Evolutionary conservation across 2,113 vertebrate genomes (phyloP).

Genomic region (Solea solea): DNA sequence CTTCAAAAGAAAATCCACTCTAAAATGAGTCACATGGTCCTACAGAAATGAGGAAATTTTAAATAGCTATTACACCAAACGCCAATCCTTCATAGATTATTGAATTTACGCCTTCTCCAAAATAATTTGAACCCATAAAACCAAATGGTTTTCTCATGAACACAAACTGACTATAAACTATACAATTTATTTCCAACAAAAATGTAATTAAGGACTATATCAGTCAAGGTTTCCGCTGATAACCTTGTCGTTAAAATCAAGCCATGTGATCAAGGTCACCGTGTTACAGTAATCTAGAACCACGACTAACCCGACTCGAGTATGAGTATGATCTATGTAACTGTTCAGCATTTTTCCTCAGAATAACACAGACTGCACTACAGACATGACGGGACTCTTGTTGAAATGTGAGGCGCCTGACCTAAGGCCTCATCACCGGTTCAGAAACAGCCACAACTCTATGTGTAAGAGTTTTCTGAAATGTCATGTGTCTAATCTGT

Average conservation of each 20-base stretch:
- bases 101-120: too few species aligned
- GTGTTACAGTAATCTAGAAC: not conserved
- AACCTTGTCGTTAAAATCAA: not conserved
- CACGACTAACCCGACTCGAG: slow-evolving; percentile 9
- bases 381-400: slow-evolving; percentile 58
- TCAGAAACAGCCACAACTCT: slow-evolving; percentile 44
- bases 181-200: too few species aligned
- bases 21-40: slow-evolving; percentile 22
- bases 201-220: too few species aligned
- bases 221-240: too few species aligned
- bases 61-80: not conserved
- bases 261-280: not conserved
- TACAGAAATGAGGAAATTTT: slow-evolving; percentile 1
- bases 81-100: not conserved
- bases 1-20: slow-evolving; percentile 3
- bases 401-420: slow-evolving; percentile 46
- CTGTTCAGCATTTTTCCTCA: slow-evolving; percentile 59
- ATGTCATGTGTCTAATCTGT: slow-evolving; percentile 41
- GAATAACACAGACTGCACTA: slow-evolving; percentile 61
- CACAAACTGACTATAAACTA: too few species aligned
- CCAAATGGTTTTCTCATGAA: too few species aligned
- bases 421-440: slow-evolving; percentile 35
- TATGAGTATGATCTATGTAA: slow-evolving; percentile 25
- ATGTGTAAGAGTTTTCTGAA: slow-evolving; percentile 61
- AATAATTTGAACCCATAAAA: too few species aligned